These are phyloP conservation scores for Saccostrea glomerata DNA, from an alignment of 1,140 invertebrate species.

Conservation along the genomic window DNA sequence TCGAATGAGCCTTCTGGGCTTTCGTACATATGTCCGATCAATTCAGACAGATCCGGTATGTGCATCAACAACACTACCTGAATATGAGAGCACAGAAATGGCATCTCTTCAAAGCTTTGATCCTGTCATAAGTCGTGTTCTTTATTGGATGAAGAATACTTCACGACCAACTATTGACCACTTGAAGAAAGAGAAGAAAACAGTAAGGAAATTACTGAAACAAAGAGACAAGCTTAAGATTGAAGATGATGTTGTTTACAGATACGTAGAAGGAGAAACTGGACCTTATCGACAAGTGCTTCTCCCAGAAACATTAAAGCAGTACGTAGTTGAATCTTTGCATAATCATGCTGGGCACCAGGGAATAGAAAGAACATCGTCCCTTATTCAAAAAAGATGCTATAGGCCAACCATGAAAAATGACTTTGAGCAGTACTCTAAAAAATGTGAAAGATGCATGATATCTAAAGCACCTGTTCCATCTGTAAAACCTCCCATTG, in stretches of 20 bases:
- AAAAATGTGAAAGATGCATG: constrained; percentile 52
- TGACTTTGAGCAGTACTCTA: constrained; percentile 38
- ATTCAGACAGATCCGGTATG: background rate
- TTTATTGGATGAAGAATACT: constrained; percentile 18
- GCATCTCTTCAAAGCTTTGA: constrained; percentile 26
- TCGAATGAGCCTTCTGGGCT: too few species aligned
- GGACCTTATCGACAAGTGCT: background rate
- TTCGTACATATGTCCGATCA: too few species aligned
- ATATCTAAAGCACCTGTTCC: constrained; percentile 45
- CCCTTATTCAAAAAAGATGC: constrained; percentile 61
- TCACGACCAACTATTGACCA: background rate
- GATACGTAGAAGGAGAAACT: background rate
- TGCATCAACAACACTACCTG: background rate
- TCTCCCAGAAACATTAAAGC: background rate
- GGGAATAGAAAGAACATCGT: background rate
- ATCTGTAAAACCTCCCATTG: constrained; percentile 39
- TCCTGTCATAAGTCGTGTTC: constrained; percentile 28
- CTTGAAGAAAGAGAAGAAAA: constrained; percentile 1
- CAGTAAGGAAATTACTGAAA: constrained; percentile 41
- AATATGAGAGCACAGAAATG: background rate
- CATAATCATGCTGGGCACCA: constrained; percentile 58
- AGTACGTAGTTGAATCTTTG: constrained; percentile 43
- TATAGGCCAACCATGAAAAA: constrained; percentile 42
- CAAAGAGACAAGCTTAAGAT: background rate
- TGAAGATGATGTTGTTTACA: constrained; percentile 38